A percentile compares a stretch with the other conserved stretches of the same genome.
Conservation (phyloP, 2,797 vertebrate genomes). For the Falco biarmicus region DNA sequence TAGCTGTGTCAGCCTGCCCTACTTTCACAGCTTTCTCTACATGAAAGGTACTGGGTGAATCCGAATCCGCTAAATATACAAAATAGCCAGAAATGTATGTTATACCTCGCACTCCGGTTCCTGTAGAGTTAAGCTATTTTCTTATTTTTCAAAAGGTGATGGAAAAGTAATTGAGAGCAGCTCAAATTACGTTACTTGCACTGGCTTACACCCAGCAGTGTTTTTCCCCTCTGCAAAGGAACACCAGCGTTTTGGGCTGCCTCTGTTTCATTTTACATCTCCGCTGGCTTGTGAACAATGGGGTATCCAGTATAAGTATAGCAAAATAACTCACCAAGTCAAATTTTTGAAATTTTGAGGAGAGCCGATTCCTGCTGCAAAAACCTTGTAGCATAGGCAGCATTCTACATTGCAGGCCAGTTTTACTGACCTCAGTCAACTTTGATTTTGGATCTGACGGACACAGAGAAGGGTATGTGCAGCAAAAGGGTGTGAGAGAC, state of each 20-base stretch:
- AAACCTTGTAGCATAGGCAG: neutral
- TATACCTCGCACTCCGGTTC: neutral
- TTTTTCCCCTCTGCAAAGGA: neutral
- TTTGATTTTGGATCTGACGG: neutral
- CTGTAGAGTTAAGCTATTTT: neutral
- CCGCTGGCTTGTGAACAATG: neutral
- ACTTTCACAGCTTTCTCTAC: conserved; percentile 96
- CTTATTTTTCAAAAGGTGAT: neutral
- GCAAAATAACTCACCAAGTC: neutral
- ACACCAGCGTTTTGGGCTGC: neutral
- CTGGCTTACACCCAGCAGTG: neutral
- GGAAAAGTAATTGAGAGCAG: neutral
- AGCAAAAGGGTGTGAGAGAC: neutral
- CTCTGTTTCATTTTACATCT: neutral
- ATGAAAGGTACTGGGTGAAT: conserved; percentile 88
- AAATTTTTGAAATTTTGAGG: neutral
- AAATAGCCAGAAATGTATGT: neutral
- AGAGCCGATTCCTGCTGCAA: neutral
- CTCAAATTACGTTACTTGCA: neutral
- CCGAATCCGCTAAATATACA: neutral
- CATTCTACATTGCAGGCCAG: neutral
- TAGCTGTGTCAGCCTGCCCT: conserved; percentile 94
- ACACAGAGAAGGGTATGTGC: neutral
- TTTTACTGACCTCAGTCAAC: neutral
- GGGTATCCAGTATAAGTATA: neutral